Base-by-base conservation (phyloP, 2,113 vertebrate genomes). In the Pterophyllum scalare region DNA sequence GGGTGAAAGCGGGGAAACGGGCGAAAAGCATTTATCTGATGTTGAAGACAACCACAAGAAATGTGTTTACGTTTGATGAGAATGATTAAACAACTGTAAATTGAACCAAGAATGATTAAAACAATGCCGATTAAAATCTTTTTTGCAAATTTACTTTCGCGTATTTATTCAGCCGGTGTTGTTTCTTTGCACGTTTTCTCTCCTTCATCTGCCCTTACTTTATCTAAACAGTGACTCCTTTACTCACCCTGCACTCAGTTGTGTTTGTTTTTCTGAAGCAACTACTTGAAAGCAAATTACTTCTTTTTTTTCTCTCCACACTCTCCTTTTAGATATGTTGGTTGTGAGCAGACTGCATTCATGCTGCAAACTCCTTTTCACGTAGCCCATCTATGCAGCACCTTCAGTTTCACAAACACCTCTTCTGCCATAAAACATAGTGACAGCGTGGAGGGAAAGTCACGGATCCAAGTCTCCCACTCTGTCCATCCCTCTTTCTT, bases 21-120 rank as follows among this genome's bases (percentile, higher is more conserved):
- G 62, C 19, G 24, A 88, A 91, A 94, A 94, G 94, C 95, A 94
- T 95, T 96, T 95, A 94, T n/a, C 87, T 72, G 56, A 89, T 75
- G 90, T 94, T 91, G 90, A 93, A 85, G 90, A 93, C 90, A 88
- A 89, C 90, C 94, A 90, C 90, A 57, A 89, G 87, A 92, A 85
- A 87, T 81, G 93, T 92, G 94, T 95, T 96, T 93, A 94, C 92
- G 85, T 93, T 94, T 91, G 89, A 92, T 88, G 31, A 90, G 90
- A 91, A 94, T 90, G 87, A 92, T 86, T 88, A 79, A 86, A 87
- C 88, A 87, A 59, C 76, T 95, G 95, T 95, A 93, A 93, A 95
- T 93, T 89, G 91, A 94, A 93, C 72, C 91, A 93, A 92, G 93
- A 94, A 93, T 92, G 91, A 94, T 91, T 92, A 94, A 94, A 94